Percentiles rank a stretch among this genome's conserved stretches.
Conservation (phyloP, 2,113 vertebrate species). For the Cyphomyrus discorhynchus region DNA sequence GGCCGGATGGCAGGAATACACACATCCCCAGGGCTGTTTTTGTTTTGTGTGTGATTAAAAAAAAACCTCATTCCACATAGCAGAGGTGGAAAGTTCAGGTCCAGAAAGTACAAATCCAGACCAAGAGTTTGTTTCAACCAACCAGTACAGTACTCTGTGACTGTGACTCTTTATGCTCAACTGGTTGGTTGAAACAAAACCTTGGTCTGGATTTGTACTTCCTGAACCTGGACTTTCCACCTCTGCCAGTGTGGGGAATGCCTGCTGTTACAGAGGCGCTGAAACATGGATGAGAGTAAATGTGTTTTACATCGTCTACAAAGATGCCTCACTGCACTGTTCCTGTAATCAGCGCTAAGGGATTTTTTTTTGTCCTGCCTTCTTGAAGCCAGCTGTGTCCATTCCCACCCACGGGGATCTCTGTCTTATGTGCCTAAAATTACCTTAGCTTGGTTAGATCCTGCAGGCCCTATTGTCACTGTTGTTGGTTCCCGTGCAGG, state of each 20-base stretch:
- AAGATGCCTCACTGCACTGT: neutral
- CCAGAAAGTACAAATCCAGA: neutral
- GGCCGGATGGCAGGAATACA: neutral
- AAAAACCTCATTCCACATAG: constrained; percentile 19
- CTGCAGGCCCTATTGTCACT: constrained; percentile 30
- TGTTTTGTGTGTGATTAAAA: constrained; percentile 48
- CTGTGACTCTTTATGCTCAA: neutral
- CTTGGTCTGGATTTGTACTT: neutral
- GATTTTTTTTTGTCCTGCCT: too few species aligned
- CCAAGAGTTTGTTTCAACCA: neutral
- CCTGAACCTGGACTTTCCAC: neutral
- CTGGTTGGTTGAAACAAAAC: neutral
- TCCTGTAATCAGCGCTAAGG: neutral
- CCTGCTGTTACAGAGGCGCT: constrained; percentile 5
- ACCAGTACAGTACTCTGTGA: neutral
- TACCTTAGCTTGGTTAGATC: neutral
- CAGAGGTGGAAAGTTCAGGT: neutral
- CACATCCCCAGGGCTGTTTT: constrained; percentile 39
- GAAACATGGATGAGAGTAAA: neutral
- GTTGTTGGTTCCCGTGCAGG: constrained; percentile 38
- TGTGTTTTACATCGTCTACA: constrained; percentile 7
- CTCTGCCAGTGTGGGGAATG: constrained; percentile 16
- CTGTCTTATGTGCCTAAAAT: neutral
- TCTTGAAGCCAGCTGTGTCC: constrained; percentile 30
- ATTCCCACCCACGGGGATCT: constrained; percentile 21